Evolutionary conservation across 2,797 vertebrate genomes (phyloP), one percentile per base, ranked within the genome.

Genomic region (Microctenopoma stevenorrisi): DNA sequence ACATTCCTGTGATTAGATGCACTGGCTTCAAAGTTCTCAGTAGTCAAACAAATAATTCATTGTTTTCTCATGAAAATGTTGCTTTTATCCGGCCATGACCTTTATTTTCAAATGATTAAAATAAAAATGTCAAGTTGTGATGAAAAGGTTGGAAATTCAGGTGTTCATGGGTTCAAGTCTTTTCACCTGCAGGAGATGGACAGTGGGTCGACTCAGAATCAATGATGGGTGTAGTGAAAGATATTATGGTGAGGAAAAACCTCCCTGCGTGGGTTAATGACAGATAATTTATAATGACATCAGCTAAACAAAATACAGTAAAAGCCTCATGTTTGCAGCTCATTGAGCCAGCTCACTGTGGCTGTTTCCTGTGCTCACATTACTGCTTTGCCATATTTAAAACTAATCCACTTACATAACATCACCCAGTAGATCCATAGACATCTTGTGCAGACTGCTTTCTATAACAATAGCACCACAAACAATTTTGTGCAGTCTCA

Each of bases 11-110:
- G 2, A 16, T 25, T 30, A 51, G 61, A 76, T 70, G 40, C 63
- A 54, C 38, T 28, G 40, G 42, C 42, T 72, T 58, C 50, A 52
- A 61, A 81, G 64, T 72, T 66, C 48, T 46, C 0, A 1, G 59
- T 73, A 65, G 69, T 33, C 51, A 55, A 81, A 81, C 64, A 79
- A 71, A 56, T 68, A 37, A 0, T 48, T 52, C 13, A 22, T 68
- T 72, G 56, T 65, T 72, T 72, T 58, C 11, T 7, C 15, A 14
- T 42, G 60, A 58, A 44, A n/a, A 51, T 47, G 5, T 30, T 18
- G 61, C 58, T 64, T 68, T 72, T 35, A 64, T 65, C 28, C 9
- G 35, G 58, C 15, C 5, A 30, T 40, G 35, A 44, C 30, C 38
- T 60, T 26, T 35, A 62, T 8, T 18, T 15, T 4, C 30, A 74